A percentile compares a stretch with the other conserved stretches of the same genome.
Conservation (phyloP, 2,113 vertebrate species). For the Onychostoma macrolepis region DNA sequence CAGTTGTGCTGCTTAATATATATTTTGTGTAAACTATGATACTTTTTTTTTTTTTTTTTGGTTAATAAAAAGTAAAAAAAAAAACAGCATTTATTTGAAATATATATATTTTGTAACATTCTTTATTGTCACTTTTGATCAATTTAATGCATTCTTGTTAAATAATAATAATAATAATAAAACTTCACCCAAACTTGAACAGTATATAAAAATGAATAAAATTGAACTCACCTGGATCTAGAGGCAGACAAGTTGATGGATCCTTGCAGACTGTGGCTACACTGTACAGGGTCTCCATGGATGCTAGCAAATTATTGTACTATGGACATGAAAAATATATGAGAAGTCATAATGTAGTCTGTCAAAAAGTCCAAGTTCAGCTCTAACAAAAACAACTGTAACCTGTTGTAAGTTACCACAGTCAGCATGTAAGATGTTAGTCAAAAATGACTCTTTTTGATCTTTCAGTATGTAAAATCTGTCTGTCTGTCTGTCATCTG, state of each 20-base stretch:
- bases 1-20: not conserved
- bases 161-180: not conserved
- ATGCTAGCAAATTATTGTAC: constrained; percentile 88
- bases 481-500: not conserved
- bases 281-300: constrained; percentile 94
- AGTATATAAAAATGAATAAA: not conserved
- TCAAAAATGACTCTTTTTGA: too few species aligned
- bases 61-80: not conserved
- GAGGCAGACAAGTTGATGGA: constrained; percentile 72
- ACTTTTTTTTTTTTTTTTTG: too few species aligned
- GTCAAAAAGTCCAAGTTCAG: not conserved
- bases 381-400: not conserved
- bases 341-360: not conserved
- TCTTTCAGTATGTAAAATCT: not conserved
- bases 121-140: not conserved
- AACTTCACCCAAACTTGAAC: not conserved
- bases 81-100: not conserved
- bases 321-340: constrained; percentile 63
- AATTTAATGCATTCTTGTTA: not conserved
- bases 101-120: not conserved
- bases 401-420: not conserved
- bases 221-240: constrained; percentile 87
- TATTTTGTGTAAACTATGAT: not conserved
- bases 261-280: constrained; percentile 85
- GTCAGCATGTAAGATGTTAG: not conserved